Percentiles rank a stretch among this genome's conserved stretches.
Evolutionary conservation across 2,888 invertebrate genomes (phyloP).

Genomic region (Dynastes hyllus): DNA sequence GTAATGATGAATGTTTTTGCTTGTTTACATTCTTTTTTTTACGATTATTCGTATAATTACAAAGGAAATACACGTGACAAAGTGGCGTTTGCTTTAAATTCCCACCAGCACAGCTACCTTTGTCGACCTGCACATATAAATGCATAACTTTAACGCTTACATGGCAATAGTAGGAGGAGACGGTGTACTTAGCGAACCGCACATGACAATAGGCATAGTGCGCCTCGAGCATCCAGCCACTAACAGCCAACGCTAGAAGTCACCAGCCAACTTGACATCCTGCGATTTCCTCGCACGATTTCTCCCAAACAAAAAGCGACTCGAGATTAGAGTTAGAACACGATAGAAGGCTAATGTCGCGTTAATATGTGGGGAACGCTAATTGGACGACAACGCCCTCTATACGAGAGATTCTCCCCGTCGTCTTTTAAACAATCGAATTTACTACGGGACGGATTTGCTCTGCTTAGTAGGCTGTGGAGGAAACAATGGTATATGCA

Average conservation of each 20-base stretch:
- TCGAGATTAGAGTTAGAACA: slow-evolving; percentile 23
- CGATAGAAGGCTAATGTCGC: slow-evolving; percentile 31
- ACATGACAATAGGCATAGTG: slow-evolving; percentile 3
- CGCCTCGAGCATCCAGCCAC: background rate
- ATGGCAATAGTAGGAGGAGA: background rate
- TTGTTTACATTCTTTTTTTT: no score
- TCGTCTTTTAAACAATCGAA: slow-evolving; percentile 31
- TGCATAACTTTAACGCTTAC: slow-evolving; percentile 3
- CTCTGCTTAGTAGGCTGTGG: background rate
- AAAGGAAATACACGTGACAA: no score
- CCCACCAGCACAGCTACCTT: no score
- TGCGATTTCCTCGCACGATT: no score
- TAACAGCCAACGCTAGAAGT: no score
- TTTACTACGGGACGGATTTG: background rate
- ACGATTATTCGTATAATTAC: no score
- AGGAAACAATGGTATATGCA: slow-evolving; percentile 7
- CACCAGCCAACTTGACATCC: no score
- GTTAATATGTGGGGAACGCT: slow-evolving; percentile 29
- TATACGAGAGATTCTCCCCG: background rate
- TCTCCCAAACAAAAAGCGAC: background rate
- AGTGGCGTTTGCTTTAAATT: no score
- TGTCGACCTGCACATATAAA: background rate
- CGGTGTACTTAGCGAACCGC: background rate
- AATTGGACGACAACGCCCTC: slow-evolving; percentile 23
- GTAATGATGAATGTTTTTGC: no score